These are phyloP conservation scores for Dipodomys ordii DNA, from an alignment of 2,113 vertebrate genomes.

Conservation along the genomic window DNA sequence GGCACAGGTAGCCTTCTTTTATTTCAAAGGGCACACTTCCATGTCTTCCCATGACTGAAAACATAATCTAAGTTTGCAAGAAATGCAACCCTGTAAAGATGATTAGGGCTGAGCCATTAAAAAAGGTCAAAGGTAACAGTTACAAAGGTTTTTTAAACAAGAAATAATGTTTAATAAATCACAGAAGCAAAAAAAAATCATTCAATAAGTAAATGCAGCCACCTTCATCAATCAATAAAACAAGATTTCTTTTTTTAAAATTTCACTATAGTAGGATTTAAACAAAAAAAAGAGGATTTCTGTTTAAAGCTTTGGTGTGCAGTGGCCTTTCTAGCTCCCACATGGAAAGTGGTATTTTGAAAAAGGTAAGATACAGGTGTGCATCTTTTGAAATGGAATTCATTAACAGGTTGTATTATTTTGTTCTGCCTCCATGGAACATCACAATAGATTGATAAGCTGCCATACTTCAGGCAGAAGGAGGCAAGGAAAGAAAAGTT, in stretches of 20 bases:
- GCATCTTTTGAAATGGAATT: slow-evolving; percentile 35
- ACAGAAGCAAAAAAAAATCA: neutral
- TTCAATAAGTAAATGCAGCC: neutral
- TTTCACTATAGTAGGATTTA: slow-evolving; percentile 35
- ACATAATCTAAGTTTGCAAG: slow-evolving; percentile 35
- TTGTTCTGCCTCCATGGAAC: neutral
- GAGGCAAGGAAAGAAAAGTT: neutral
- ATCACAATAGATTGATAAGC: neutral
- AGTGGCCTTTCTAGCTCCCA: slow-evolving; percentile 2
- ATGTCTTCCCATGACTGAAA: slow-evolving; percentile 13
- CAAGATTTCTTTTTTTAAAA: slow-evolving; percentile 24
- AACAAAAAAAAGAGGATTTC: slow-evolving; percentile 23
- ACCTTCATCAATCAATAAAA: slow-evolving; percentile 44
- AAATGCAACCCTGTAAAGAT: slow-evolving; percentile 47
- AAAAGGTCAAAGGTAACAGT: slow-evolving; percentile 69
- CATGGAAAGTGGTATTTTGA: slow-evolving; percentile 70
- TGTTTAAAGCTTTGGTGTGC: slow-evolving; percentile 54
- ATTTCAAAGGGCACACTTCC: neutral
- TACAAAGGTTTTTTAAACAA: slow-evolving; percentile 64
- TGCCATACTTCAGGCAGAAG: neutral
- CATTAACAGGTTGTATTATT: slow-evolving; percentile 64
- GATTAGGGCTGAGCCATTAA: slow-evolving; percentile 52
- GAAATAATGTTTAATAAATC: slow-evolving; percentile 67
- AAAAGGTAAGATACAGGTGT: slow-evolving; percentile 73
- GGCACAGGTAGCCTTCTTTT: neutral